Conservation (phyloP, 2,888 invertebrate species). For the Drosophila diplacantha region DNA sequence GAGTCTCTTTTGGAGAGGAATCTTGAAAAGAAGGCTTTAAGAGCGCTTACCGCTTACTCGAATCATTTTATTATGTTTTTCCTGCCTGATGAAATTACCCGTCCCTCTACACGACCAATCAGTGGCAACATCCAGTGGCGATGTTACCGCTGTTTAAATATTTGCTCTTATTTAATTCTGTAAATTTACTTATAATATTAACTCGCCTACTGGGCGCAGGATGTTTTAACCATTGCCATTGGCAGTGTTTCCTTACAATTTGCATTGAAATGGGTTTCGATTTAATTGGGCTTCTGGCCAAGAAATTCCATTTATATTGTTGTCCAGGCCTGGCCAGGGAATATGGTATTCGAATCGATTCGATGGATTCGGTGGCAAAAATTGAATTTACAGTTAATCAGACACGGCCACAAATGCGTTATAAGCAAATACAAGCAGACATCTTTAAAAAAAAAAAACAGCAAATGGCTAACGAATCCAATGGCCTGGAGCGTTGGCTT, state of each 20-base stretch:
- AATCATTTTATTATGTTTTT: not conserved
- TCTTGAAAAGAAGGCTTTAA: slow-evolving; percentile 4
- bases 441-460: slow-evolving; percentile 16
- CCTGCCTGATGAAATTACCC: slow-evolving; percentile 16
- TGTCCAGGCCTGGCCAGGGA: slow-evolving; percentile 8
- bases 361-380: slow-evolving; percentile 35
- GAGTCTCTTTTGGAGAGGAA: not conserved
- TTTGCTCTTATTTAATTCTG: slow-evolving; percentile 4
- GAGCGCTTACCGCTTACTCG: not conserved
- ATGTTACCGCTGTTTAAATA: slow-evolving; percentile 14
- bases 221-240: not conserved
- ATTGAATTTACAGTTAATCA: slow-evolving; percentile 73
- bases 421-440: slow-evolving; percentile 62
- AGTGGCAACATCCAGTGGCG: slow-evolving; percentile 6
- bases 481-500: slow-evolving; percentile 29
- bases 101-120: slow-evolving; percentile 5
- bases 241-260: not conserved
- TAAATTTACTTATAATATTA: slow-evolving; percentile 13
- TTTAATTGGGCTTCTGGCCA: not conserved
- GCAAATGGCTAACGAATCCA: slow-evolving; percentile 57
- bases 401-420: slow-evolving; percentile 71
- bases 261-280: not conserved
- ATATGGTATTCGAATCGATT: slow-evolving; percentile 13
- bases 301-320: not conserved
- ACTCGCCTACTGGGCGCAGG: not conserved